phyloP scores from a whole-genome alignment of 2,113 vertebrate genomes.

The Clarias magur region DNA sequence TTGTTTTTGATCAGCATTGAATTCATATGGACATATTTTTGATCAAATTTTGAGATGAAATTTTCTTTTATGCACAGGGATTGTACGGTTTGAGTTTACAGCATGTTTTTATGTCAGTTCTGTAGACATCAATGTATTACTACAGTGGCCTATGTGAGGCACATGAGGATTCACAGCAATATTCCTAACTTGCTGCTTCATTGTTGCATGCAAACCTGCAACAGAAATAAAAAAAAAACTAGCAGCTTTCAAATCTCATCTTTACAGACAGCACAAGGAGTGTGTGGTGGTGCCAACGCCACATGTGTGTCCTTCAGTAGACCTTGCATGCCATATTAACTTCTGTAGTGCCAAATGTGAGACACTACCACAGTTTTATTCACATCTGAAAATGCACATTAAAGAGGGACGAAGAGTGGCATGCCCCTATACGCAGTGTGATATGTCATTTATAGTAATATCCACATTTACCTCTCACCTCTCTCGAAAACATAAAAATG shows the following conservation, averaged over 20 bases:
- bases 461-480: slow-evolving; percentile 17
- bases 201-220: background rate
- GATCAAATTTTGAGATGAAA: background rate
- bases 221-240: background rate
- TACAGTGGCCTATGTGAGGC: background rate
- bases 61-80: background rate
- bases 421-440: slow-evolving; percentile 9
- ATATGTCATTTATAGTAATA: background rate
- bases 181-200: background rate
- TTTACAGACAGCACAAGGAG: background rate
- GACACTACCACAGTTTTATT: background rate
- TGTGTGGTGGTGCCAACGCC: background rate
- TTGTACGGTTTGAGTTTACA: background rate
- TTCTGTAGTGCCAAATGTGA: background rate
- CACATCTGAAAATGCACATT: slow-evolving; percentile 2
- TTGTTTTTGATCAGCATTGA: background rate
- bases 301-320: background rate
- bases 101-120: background rate
- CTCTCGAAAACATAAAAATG: slow-evolving; percentile 5
- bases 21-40: background rate
- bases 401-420: background rate
- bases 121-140: background rate
- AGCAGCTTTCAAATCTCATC: slow-evolving; percentile 1
- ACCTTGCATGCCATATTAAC: background rate
- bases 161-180: background rate